Evolutionary conservation across 2,113 vertebrate species (phyloP).

Genomic region (Ramphastos sulfuratus): DNA sequence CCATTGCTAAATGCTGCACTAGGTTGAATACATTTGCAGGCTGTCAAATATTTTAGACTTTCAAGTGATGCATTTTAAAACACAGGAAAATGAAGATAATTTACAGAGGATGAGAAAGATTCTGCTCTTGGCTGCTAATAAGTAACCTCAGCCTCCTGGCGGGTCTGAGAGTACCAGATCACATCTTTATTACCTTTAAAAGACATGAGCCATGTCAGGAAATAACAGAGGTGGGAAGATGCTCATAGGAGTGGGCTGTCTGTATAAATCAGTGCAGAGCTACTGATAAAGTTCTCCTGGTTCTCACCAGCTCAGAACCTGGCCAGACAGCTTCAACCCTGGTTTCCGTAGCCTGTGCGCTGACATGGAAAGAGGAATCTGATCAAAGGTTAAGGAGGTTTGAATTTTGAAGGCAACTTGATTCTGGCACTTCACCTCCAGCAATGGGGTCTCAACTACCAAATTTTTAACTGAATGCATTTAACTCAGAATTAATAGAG

Average conservation of each 20-base stretch:
- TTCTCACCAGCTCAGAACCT: background rate
- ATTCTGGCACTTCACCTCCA: constrained; percentile 11
- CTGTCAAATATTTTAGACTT: constrained; percentile 44
- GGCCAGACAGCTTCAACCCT: background rate
- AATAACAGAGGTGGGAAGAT: background rate
- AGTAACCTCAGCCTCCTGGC: background rate
- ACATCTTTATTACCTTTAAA: constrained; percentile 8
- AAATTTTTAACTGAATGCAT: background rate
- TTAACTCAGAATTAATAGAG: constrained; percentile 29
- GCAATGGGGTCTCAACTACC: too few species aligned
- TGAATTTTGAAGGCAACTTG: constrained; percentile 32
- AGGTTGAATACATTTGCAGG: constrained; percentile 43
- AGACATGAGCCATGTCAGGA: background rate
- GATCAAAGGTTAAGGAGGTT: background rate
- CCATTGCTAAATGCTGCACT: constrained; percentile 14
- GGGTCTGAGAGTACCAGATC: background rate
- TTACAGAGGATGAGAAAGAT: constrained; percentile 8
- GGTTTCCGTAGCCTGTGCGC: background rate
- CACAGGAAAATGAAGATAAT: constrained; percentile 11
- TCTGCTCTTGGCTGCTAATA: background rate
- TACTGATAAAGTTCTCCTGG: background rate
- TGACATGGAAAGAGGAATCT: background rate
- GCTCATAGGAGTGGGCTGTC: background rate
- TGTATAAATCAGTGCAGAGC: background rate
- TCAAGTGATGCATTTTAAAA: constrained; percentile 51